Evolutionary conservation across 2,888 invertebrate species (phyloP).

Genomic region (Stenchaetothrips biformis): DNA sequence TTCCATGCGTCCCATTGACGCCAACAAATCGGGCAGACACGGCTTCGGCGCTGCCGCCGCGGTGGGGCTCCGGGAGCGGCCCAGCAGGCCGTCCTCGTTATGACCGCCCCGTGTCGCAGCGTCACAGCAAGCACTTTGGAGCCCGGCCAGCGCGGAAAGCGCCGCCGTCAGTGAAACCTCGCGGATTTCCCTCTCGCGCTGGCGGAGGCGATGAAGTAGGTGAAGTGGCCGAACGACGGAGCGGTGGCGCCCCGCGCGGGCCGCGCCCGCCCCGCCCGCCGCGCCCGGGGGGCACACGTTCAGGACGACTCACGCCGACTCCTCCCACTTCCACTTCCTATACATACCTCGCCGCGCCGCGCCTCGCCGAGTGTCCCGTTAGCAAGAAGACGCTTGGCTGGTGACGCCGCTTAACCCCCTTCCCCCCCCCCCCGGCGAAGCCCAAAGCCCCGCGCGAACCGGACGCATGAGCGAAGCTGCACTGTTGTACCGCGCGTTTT

Average conservation of each 20-base stretch:
- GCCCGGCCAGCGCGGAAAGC: too few species aligned
- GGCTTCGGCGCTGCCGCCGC: too few species aligned
- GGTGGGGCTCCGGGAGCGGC: too few species aligned
- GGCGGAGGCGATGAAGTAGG: not conserved
- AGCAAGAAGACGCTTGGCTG: not conserved
- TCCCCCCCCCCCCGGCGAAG: not conserved
- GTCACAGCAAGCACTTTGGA: too few species aligned
- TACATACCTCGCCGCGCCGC: not conserved
- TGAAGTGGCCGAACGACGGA: not conserved
- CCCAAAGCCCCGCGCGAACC: not conserved
- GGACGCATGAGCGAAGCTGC: not conserved
- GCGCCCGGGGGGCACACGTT: not conserved
- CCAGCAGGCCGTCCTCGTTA: too few species aligned
- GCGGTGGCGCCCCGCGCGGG: not conserved
- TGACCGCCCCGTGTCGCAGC: too few species aligned
- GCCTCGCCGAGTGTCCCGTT: conserved; percentile 3
- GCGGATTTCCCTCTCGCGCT: too few species aligned
- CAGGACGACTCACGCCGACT: not conserved
- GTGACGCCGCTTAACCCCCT: not conserved
- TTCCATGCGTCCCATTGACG: too few species aligned
- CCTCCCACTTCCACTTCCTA: not conserved
- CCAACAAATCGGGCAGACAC: too few species aligned
- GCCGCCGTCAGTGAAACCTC: too few species aligned
- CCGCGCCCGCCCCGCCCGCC: not conserved
- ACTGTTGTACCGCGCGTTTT: too few species aligned